Percentiles rank a stretch among this genome's conserved stretches.
Conservation (phyloP, 2,888 invertebrate species). For the Euproctis similis region DNA sequence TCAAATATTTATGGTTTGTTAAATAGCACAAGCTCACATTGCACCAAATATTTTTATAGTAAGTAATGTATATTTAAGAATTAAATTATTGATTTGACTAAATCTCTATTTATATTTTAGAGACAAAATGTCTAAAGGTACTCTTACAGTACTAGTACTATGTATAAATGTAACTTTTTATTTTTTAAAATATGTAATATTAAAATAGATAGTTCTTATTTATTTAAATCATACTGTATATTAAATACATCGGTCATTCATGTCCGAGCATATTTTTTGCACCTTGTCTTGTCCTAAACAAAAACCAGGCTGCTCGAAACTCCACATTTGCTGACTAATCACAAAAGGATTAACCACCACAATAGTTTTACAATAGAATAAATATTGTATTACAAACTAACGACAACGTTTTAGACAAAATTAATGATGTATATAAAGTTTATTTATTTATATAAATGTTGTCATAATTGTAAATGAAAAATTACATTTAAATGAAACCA, state of each 20-base stretch:
- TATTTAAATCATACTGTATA: constrained; percentile 31
- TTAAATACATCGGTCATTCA: constrained; percentile 50
- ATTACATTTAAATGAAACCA: no score
- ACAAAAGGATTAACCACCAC: constrained; percentile 48
- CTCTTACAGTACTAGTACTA: no score
- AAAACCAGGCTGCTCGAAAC: constrained; percentile 40
- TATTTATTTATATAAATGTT: constrained; percentile 17
- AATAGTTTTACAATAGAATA: constrained; percentile 30
- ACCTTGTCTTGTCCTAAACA: constrained; percentile 39
- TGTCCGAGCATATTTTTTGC: constrained; percentile 51
- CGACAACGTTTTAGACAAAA: constrained; percentile 23
- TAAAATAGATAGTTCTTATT: neutral
- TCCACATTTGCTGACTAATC: constrained; percentile 41
- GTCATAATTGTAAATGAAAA: constrained; percentile 21
- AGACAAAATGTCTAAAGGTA: no score
- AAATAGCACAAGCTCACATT: no score
- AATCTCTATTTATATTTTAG: no score
- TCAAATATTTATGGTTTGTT: no score
- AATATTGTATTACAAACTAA: constrained; percentile 29
- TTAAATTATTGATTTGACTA: no score
- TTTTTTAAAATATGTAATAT: no score
- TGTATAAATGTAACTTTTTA: no score
- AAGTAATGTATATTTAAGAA: no score
- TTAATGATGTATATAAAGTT: constrained; percentile 24
- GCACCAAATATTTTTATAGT: no score